Conservation (phyloP, 2,888 invertebrate genomes). For the Stenurella melanura region DNA sequence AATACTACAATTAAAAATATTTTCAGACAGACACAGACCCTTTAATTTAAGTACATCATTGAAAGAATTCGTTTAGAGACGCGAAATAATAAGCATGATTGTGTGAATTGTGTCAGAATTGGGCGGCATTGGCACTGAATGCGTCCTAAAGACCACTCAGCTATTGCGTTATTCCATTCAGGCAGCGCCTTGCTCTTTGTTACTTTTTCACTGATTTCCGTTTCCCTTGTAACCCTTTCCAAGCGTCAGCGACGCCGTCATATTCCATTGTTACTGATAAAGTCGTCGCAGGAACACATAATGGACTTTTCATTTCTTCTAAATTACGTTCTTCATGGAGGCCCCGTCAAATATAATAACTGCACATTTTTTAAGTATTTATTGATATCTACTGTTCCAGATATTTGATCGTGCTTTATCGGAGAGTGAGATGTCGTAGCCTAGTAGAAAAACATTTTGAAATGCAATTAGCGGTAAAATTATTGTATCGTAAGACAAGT, state of each 20-base stretch:
- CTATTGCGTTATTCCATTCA: conserved; percentile 69
- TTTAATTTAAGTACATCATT: conserved; percentile 37
- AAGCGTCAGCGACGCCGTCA: conserved; percentile 65
- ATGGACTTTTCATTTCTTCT: conserved; percentile 62
- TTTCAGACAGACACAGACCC: conserved; percentile 23
- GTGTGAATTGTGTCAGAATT: conserved; percentile 68
- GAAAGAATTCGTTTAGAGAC: conserved; percentile 43
- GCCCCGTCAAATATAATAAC: conserved; percentile 39
- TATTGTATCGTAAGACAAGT: too few relatives aligned
- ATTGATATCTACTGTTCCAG: conserved; percentile 15
- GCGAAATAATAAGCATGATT: conserved; percentile 66
- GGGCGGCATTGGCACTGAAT: conserved; percentile 67
- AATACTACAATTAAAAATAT: conserved; percentile 30
- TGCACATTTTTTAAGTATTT: conserved; percentile 27
- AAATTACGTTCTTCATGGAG: conserved; percentile 49
- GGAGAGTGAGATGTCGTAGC: not conserved
- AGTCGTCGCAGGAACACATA: conserved; percentile 66
- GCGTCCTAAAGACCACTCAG: conserved; percentile 69
- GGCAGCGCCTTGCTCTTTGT: conserved; percentile 64
- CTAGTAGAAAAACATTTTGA: too few relatives aligned
- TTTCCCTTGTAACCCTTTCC: conserved; percentile 70
- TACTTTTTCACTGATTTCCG: conserved; percentile 70
- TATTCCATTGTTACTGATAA: conserved; percentile 67
- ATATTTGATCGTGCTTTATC: not conserved
- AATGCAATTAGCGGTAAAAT: too few relatives aligned